Percentiles rank a stretch among this genome's conserved stretches.
phyloP scores from a whole-genome alignment of 2,113 vertebrate species.

The Phalacrocorax pelagicus region DNA sequence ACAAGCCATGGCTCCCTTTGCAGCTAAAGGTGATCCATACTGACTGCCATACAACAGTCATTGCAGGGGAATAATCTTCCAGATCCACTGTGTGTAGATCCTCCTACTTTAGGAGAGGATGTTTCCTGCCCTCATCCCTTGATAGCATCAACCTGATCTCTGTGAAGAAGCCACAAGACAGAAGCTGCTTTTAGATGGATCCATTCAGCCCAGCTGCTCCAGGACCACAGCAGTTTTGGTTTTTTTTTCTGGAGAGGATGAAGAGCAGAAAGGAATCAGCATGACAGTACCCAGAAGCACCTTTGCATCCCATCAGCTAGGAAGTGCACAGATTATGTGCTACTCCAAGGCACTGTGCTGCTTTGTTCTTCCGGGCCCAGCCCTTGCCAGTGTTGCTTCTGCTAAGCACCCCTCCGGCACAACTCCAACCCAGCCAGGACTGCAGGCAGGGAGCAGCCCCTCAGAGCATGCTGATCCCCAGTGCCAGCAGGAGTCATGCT shows the following conservation, averaged over 20 bases:
- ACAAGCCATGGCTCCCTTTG: neutral
- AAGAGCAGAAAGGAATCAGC: neutral
- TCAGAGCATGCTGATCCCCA: neutral
- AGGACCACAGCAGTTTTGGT: fast-evolving
- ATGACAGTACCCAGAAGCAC: neutral
- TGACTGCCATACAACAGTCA: neutral
- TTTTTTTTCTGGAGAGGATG: neutral
- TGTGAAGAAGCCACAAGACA: neutral
- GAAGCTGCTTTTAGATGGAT: neutral
- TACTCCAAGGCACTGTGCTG: neutral
- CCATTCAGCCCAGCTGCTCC: neutral
- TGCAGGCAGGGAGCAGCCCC: neutral
- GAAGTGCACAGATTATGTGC: neutral
- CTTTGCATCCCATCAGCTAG: neutral
- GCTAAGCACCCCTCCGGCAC: neutral
- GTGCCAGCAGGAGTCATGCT: neutral
- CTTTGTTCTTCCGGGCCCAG: neutral
- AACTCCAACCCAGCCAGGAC: neutral
- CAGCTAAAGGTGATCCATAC: neutral
- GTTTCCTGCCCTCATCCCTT: neutral
- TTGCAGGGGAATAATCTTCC: neutral
- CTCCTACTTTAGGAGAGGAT: neutral
- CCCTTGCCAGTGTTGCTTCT: neutral
- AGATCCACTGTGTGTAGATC: neutral
- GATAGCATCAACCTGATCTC: neutral